phyloP scores from a whole-genome alignment of 2,888 invertebrate species.

The Helicoverpa assulta region DNA sequence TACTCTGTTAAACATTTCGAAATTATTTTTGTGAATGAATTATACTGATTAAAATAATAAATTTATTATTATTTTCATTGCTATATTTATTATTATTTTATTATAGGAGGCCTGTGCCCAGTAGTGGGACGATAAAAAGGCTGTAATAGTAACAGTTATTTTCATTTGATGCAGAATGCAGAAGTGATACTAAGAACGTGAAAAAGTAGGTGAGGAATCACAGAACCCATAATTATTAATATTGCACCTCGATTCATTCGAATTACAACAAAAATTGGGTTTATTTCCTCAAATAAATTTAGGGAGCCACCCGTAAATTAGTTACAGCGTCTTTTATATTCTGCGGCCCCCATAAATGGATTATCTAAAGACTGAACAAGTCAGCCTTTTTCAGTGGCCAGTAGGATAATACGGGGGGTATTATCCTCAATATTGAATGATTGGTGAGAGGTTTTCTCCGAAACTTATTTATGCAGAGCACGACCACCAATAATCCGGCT shows the following conservation, averaged over 20 bases:
- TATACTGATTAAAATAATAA: not conserved
- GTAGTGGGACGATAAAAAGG: too few relatives aligned
- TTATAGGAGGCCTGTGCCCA: too few relatives aligned
- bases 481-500: constrained; percentile 20
- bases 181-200: too few relatives aligned
- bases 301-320: not conserved
- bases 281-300: not conserved
- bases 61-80: too few relatives aligned
- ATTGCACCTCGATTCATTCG: not conserved
- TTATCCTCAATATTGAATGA: constrained; percentile 18
- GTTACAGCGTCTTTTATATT: constrained; percentile 23
- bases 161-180: too few relatives aligned
- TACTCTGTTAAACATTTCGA: not conserved
- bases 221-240: not conserved
- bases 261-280: not conserved
- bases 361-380: not conserved
- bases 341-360: not conserved
- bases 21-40: not conserved
- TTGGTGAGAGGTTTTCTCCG: constrained; percentile 10
- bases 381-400: not conserved
- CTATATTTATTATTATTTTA: too few relatives aligned
- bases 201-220: not conserved
- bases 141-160: too few relatives aligned
- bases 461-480: constrained; percentile 39
- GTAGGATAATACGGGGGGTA: not conserved